Base-by-base conservation (phyloP, 2,888 invertebrate species). In the Hypena proboscidalis region DNA sequence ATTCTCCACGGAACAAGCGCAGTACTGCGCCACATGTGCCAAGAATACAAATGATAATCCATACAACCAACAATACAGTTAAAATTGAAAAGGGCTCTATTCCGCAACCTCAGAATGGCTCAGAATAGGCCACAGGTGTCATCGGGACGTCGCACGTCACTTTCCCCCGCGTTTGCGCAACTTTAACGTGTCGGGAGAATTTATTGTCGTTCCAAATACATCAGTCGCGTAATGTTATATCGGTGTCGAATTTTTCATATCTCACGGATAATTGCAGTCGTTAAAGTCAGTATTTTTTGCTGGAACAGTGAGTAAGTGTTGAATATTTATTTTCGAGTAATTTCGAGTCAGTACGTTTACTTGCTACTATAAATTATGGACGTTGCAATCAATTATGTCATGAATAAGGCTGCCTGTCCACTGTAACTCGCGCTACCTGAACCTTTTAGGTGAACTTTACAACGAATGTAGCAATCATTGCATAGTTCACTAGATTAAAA, bases 101-200 rank as follows among this genome's bases (percentile, higher is more conserved):
- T 61, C 50, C 44, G 23, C 17, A 9, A 33, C 31, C 13, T n/a
- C n/a, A n/a, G n/a, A n/a, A n/a, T n/a, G n/a, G 23, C 42, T 38
- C 32, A 23, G 13, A 52, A 58, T 46, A 56, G 21, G 49, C 25
- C 47, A 30, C 62, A 67, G 48, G 66, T 71, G 68, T 66, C 64
- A 64, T 41, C 7, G 38, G 34, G 38, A 34, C 33, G 38, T 30
- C 33, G 17, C 14, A 32, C 46, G 59, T 70, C 66, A 74, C 73
- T 74, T 72, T 74, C 73, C 55, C 63, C 50, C 56, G 57, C 44
- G 50, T 65, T 74, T 71, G 63, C 63, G 63, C 65, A 71, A 69
- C 56, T 34, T 45, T 50, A 35, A 50, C 39, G 61, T 58, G 65
- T 61, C 56, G 35, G 53, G 25, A 44, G 38, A 45, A 65, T 66